Evolutionary conservation across 2,113 vertebrate species (phyloP).

Genomic region (Scalopus aquaticus): DNA sequence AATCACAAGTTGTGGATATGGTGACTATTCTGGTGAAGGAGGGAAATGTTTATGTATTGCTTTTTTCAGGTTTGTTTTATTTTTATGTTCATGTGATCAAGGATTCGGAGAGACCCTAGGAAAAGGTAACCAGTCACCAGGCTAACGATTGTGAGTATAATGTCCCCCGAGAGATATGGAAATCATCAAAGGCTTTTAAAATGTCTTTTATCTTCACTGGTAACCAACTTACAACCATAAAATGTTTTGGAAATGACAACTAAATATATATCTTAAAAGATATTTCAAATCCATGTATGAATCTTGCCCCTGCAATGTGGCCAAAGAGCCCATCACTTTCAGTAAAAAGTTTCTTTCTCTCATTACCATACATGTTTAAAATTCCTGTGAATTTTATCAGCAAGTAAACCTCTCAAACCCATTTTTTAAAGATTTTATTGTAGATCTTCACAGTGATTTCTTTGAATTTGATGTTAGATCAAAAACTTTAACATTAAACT

Average conservation of each 20-base stretch:
- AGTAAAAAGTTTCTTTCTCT: background rate
- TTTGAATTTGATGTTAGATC: slow-evolving; percentile 57
- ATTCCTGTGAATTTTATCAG: slow-evolving; percentile 33
- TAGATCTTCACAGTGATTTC: slow-evolving; percentile 51
- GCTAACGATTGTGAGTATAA: background rate
- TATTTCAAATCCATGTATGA: slow-evolving; percentile 25
- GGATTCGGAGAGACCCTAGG: background rate
- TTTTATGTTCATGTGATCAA: background rate
- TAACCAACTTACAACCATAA: background rate
- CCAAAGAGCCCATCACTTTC: background rate
- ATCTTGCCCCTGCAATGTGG: background rate
- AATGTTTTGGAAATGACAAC: slow-evolving; percentile 38
- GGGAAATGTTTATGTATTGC: background rate
- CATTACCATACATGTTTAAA: slow-evolving; percentile 33
- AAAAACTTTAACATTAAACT: slow-evolving; percentile 58
- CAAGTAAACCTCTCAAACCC: background rate
- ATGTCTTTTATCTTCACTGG: background rate
- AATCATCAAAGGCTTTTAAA: background rate
- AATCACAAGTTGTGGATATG: background rate
- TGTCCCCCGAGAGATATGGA: background rate
- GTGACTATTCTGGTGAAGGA: background rate
- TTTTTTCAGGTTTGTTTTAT: background rate
- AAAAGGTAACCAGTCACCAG: background rate
- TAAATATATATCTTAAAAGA: slow-evolving; percentile 46
- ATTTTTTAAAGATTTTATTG: slow-evolving; percentile 50